phyloP scores from a whole-genome alignment of 1,140 invertebrate genomes.

The Lepidurus couesii region DNA sequence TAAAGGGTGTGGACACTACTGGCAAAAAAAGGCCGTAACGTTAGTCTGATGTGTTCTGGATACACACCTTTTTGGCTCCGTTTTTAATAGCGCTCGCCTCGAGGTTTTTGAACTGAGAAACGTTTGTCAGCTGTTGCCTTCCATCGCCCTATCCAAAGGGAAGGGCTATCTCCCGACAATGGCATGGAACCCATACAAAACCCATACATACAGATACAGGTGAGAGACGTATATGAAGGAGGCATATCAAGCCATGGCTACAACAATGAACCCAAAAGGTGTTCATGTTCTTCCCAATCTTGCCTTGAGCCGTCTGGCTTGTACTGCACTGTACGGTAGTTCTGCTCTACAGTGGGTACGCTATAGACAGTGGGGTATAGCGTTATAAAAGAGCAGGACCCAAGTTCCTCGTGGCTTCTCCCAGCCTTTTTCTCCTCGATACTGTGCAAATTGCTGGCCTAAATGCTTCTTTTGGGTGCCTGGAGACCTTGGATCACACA shows the following conservation, averaged over 20 bases:
- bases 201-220: not conserved
- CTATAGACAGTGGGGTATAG: not conserved
- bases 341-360: not conserved
- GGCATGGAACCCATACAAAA: not conserved
- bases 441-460: not conserved
- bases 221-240: not conserved
- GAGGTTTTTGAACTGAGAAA: not conserved
- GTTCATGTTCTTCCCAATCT: constrained; percentile 1
- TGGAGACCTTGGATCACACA: constrained; percentile 9
- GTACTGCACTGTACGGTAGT: not conserved
- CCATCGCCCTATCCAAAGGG: not conserved
- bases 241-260: not conserved
- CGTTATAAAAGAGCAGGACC: not conserved
- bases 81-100: not conserved
- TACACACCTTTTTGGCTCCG: not conserved
- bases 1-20: too few relatives aligned
- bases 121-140: not conserved
- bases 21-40: too few relatives aligned
- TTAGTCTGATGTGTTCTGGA: too few relatives aligned
- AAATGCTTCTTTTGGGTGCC: not conserved
- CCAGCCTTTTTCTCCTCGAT: not conserved
- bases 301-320: not conserved
- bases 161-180: not conserved
- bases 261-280: not conserved
- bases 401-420: not conserved